phyloP scores from a whole-genome alignment of 2,113 vertebrate species.

The Podarcis muralis region DNA sequence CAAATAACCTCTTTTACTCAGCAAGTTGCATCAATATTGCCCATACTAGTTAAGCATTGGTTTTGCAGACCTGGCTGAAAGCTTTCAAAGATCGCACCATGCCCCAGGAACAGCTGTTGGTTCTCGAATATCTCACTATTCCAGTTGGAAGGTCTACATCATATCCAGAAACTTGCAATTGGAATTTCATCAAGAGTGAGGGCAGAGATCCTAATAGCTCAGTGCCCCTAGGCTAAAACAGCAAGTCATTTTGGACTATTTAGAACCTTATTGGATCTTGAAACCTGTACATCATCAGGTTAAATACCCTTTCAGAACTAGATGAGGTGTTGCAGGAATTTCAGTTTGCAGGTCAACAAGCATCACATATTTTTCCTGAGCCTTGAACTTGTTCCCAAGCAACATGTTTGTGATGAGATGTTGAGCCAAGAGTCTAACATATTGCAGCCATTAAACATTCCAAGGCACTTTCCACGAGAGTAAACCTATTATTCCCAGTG shows the following conservation, averaged over 20 bases:
- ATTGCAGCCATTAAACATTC: constrained; percentile 23
- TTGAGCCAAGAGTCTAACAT: constrained; percentile 18
- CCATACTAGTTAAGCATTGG: not conserved
- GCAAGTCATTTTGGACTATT: not conserved
- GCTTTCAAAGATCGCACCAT: not conserved
- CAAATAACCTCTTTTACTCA: not conserved
- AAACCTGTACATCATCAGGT: not conserved
- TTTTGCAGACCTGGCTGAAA: not conserved
- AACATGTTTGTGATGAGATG: constrained; percentile 11
- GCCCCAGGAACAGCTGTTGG: not conserved
- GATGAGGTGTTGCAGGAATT: not conserved
- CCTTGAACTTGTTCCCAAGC: constrained; percentile 10
- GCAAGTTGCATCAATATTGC: not conserved
- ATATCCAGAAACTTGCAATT: not conserved
- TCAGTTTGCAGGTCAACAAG: not conserved
- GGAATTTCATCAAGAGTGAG: not conserved
- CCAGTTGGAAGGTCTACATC: not conserved
- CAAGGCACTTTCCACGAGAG: constrained; percentile 29
- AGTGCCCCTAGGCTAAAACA: not conserved
- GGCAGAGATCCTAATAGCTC: not conserved
- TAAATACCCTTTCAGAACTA: not conserved
- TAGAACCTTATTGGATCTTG: not conserved
- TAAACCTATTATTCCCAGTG: constrained; percentile 33
- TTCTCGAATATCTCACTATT: not conserved
- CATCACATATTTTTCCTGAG: not conserved